Evolutionary conservation across 2,888 invertebrate species (phyloP).

Genomic region (Altica lythri): DNA sequence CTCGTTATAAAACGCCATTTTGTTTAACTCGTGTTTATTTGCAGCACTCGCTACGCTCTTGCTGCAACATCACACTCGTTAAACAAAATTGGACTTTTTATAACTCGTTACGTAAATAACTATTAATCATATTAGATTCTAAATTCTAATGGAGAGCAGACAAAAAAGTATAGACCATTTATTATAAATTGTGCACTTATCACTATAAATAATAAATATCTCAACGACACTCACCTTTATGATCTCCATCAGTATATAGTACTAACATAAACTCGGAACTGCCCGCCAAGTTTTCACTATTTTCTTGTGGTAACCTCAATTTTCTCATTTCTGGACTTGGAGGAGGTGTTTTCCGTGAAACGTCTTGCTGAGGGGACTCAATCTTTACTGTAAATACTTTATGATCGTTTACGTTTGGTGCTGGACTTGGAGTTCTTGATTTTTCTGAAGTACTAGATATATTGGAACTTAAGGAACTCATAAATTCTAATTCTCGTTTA

Average conservation of each 20-base stretch:
- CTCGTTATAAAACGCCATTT: too few relatives aligned
- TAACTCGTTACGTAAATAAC: too few relatives aligned
- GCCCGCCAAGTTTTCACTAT: constrained; percentile 62
- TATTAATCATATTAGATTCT: too few relatives aligned
- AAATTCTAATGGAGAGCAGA: too few relatives aligned
- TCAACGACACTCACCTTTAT: constrained; percentile 48
- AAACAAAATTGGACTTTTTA: too few relatives aligned
- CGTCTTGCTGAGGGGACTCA: constrained; percentile 24
- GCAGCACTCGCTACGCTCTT: too few relatives aligned
- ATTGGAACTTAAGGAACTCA: constrained; percentile 18
- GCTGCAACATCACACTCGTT: too few relatives aligned
- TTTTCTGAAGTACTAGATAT: constrained; percentile 35
- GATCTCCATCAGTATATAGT: constrained; percentile 57
- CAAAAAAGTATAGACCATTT: too few relatives aligned
- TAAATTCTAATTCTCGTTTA: constrained; percentile 37
- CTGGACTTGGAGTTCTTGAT: constrained; percentile 38
- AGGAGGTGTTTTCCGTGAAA: constrained; percentile 5
- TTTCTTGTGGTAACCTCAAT: constrained; percentile 42
- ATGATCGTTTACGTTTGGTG: constrained; percentile 25
- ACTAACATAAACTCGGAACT: constrained; percentile 85
- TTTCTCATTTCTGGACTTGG: constrained; percentile 31
- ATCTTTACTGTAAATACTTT: constrained; percentile 34
- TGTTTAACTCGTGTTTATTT: too few relatives aligned
- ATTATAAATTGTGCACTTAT: too few relatives aligned
- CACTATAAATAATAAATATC: too few relatives aligned